These are phyloP conservation scores for Eilema sororculum DNA, from an alignment of 2,888 invertebrate species.

Conservation along the genomic window DNA sequence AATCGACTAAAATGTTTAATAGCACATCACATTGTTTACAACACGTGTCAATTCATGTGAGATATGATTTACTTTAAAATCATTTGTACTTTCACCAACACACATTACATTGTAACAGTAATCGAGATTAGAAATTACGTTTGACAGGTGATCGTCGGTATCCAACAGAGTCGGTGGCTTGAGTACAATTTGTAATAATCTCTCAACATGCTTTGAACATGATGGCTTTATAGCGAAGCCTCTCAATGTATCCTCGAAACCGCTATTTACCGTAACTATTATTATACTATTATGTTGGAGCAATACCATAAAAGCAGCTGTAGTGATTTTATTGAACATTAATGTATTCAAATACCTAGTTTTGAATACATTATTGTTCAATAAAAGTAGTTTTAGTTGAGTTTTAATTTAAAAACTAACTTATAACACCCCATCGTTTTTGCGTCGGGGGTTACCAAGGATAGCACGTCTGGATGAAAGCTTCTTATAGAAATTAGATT, in stretches of 20 bases:
- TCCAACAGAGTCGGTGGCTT: constrained; percentile 15
- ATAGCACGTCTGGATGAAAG: no score
- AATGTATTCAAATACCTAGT: neutral
- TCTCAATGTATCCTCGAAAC: neutral
- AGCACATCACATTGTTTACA: constrained; percentile 33
- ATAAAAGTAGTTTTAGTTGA: no score
- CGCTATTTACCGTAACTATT: neutral
- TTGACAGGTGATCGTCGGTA: constrained; percentile 31
- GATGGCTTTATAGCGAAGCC: constrained; percentile 18
- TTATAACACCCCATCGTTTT: no score
- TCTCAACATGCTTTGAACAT: constrained; percentile 27
- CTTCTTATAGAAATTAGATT: no score
- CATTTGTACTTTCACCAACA: constrained; percentile 55
- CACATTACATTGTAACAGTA: constrained; percentile 37
- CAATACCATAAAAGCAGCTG: neutral
- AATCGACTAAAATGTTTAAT: no score
- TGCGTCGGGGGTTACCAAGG: no score
- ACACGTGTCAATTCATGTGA: constrained; percentile 31
- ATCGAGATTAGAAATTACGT: constrained; percentile 48
- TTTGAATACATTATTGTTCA: no score
- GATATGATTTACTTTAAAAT: constrained; percentile 44
- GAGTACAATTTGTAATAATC: constrained; percentile 9
- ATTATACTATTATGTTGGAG: neutral
- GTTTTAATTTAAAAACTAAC: no score
- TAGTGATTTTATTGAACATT: neutral